Percentiles rank a stretch among this genome's conserved stretches.
phyloP scores from a whole-genome alignment of 2,797 vertebrate genomes.

The Paguma larvata region DNA sequence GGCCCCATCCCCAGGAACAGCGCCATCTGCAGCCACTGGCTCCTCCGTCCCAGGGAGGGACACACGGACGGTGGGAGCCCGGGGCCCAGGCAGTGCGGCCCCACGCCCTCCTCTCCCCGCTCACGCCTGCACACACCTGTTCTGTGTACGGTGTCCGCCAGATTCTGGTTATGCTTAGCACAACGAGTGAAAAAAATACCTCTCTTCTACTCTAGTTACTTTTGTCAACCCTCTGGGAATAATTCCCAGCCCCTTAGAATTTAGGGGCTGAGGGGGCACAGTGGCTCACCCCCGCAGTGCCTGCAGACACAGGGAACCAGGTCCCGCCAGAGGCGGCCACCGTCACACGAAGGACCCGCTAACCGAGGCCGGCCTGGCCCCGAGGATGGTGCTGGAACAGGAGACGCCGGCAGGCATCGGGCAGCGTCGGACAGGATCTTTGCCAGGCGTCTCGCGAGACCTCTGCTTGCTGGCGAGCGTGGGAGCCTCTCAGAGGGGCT shows the following conservation, averaged over 20 bases:
- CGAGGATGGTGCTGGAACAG: not conserved
- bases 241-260: not conserved
- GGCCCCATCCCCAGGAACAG: no score
- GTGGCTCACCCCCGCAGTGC: not conserved
- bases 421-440: not conserved
- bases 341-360: not conserved
- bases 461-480: fast-evolving
- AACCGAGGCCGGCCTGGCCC: not conserved
- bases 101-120: not conserved
- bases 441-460: not conserved
- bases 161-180: not conserved
- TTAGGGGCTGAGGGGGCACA: not conserved
- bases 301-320: not conserved
- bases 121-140: not conserved
- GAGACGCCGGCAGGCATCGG: fast-evolving
- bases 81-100: no score
- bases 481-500: not conserved
- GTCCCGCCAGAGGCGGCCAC: not conserved
- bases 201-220: no score
- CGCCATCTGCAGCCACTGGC: no score
- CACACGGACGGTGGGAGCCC: no score
- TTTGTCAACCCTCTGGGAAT: not conserved
- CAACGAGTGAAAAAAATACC: not conserved
- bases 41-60: no score
- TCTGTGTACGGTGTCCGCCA: fast-evolving